Evolutionary conservation across 2,888 invertebrate species (phyloP).

Genomic region (Euspilapteryx auroguttella): DNA sequence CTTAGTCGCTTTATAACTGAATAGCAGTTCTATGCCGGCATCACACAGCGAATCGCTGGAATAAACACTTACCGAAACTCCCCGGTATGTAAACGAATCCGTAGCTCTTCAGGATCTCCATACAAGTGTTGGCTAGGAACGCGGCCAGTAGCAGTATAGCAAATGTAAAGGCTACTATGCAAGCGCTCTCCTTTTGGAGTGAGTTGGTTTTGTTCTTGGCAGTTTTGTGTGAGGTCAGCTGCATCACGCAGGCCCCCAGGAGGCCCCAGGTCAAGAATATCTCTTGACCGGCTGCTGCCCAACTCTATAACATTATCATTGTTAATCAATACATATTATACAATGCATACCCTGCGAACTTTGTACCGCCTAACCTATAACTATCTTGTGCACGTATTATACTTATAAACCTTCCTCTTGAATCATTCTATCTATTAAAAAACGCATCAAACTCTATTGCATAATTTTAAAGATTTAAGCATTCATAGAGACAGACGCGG

Average conservation of each 20-base stretch:
- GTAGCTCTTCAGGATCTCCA: constrained; percentile 73
- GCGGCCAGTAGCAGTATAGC: constrained; percentile 75
- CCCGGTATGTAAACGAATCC: constrained; percentile 79
- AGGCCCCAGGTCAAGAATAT: constrained; percentile 88
- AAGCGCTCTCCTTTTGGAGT: constrained; percentile 48
- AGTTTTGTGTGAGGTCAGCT: constrained; percentile 75
- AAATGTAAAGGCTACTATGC: constrained; percentile 65
- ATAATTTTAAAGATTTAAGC: no score
- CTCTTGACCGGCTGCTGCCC: constrained; percentile 89
- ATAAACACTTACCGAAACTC: constrained; percentile 83
- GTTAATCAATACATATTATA: no score
- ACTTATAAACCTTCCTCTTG: no score
- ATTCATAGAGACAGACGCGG: no score
- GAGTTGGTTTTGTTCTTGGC: constrained; percentile 60
- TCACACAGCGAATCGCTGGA: no score
- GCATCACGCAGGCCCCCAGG: constrained; percentile 79
- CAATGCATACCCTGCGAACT: no score
- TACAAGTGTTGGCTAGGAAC: constrained; percentile 81
- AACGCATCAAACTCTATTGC: no score
- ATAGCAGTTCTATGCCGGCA: no score
- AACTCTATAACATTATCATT: constrained; percentile 63
- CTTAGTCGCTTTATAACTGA: no score
- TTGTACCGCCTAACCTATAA: no score
- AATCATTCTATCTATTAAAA: no score
- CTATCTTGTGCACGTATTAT: no score